Evolutionary conservation across 1,140 invertebrate species (phyloP).

Genomic region (Drosophila eugracilis): DNA sequence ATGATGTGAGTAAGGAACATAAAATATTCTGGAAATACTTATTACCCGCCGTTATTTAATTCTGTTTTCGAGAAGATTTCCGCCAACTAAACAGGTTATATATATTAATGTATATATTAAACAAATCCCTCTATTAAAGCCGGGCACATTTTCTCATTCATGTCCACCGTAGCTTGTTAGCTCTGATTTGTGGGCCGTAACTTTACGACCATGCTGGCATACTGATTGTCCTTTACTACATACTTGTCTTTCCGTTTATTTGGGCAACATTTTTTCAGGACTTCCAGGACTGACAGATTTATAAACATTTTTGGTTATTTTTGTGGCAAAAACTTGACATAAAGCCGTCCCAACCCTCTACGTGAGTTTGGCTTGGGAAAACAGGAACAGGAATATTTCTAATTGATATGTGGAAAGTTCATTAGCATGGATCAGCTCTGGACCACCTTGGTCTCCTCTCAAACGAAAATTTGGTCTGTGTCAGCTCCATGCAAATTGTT

Average conservation of each 20-base stretch:
- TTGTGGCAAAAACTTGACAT: not conserved
- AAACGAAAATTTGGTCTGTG: constrained; percentile 2
- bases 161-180: constrained; percentile 41
- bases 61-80: not conserved
- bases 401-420: constrained; percentile 18
- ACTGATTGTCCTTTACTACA: constrained; percentile 55
- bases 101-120: too few relatives aligned
- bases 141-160: not conserved
- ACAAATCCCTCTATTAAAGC: not conserved
- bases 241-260: constrained; percentile 46
- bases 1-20: too few relatives aligned
- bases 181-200: constrained; percentile 57
- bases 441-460: not conserved
- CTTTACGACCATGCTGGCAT: constrained; percentile 43
- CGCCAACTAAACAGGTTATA: not conserved
- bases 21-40: not conserved
- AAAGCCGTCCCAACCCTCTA: not conserved
- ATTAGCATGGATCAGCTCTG: not conserved
- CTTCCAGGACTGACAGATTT: not conserved
- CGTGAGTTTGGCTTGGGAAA: too few relatives aligned
- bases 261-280: constrained; percentile 15
- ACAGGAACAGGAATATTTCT: not conserved
- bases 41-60: not conserved
- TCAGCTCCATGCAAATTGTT: constrained; percentile 21
- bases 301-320: not conserved